phyloP scores from a whole-genome alignment of 2,888 invertebrate species.

The Prenolepis imparis region DNA sequence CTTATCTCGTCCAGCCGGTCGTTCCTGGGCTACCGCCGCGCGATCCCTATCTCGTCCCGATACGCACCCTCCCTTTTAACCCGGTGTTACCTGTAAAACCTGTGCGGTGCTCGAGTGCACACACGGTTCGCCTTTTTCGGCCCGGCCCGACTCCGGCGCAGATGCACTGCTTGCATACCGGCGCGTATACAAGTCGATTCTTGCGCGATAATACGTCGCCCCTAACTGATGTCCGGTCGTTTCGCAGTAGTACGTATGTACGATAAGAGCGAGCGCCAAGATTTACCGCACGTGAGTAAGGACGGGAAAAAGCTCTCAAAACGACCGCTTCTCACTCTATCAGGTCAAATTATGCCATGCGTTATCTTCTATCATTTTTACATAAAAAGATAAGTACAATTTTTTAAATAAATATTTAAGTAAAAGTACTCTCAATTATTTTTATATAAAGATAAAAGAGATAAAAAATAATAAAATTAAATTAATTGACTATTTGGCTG shows the following conservation, averaged over 20 bases:
- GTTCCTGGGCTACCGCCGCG: constrained; percentile 70
- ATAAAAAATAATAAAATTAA: neutral
- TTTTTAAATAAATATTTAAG: neutral
- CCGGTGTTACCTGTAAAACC: constrained; percentile 71
- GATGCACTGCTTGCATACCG: constrained; percentile 74
- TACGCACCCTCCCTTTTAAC: constrained; percentile 76
- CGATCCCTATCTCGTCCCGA: constrained; percentile 78
- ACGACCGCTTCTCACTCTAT: neutral
- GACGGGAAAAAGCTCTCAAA: neutral
- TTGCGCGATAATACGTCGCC: constrained; percentile 38
- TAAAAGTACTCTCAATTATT: neutral
- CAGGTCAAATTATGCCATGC: neutral
- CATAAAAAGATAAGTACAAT: neutral
- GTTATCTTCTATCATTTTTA: neutral
- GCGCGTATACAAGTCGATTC: constrained; percentile 38
- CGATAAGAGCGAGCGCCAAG: constrained; percentile 31
- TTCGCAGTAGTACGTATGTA: constrained; percentile 1
- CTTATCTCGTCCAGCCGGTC: constrained; percentile 82
- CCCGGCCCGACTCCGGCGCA: constrained; percentile 55
- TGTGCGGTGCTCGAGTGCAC: constrained; percentile 67
- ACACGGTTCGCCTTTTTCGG: constrained; percentile 62
- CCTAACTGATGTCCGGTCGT: constrained; percentile 35
- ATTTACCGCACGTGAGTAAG: constrained; percentile 23
- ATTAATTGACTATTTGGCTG: neutral
- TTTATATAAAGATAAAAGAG: neutral